Evolutionary conservation across 2,113 vertebrate genomes (phyloP), one percentile per base, ranked within the genome.

Genomic region (Phoenicopterus ruber): DNA sequence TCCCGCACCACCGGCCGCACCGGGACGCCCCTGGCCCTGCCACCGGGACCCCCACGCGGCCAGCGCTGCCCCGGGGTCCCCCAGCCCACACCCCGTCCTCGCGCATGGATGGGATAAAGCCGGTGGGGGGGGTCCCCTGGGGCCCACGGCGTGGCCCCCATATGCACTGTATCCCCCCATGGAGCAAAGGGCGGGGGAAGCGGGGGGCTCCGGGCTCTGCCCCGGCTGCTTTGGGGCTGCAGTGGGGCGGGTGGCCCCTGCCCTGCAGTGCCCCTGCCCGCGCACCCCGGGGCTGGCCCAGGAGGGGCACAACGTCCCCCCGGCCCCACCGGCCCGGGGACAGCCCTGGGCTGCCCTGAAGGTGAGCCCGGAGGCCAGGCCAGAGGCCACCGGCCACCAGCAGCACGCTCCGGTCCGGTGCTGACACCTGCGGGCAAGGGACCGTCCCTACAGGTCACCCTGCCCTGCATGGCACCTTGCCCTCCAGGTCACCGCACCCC

Each of bases 391-490:
- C 1, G 24, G 80, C 61, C 74, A 49, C 34, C 42, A 21, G 24
- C 66, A 32, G 40, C 16, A 1, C 4, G 10, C 20, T 9, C n/a
- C 4, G 21, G n/a, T 14, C 32, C 9, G 9, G 18, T 94, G 93
- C 88, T 93, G 93, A 96, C 94, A 70, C 70, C 88, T 74, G 85
- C 2, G 47, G 91, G 82, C 3, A 4, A 93, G 59, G 65, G 49
- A 54, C 38, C 0, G 29, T 74, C 55, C 80, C 50, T 42, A 0
- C 32, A n/a, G 40, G 77, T 8, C 81, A 73, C 65, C 63, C 21
- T 20, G 58, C 24, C 24, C 55, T 11, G 2, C 24, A 0, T 12
- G 67, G 34, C 66, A 83, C 59, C 46, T 26, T 13, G 22, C 6
- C n/a, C 57, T n/a, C 1, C 49, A 0, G 10, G 29, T 50, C 72